Conservation (phyloP, 2,888 invertebrate species). For the Nudaria mundana region DNA sequence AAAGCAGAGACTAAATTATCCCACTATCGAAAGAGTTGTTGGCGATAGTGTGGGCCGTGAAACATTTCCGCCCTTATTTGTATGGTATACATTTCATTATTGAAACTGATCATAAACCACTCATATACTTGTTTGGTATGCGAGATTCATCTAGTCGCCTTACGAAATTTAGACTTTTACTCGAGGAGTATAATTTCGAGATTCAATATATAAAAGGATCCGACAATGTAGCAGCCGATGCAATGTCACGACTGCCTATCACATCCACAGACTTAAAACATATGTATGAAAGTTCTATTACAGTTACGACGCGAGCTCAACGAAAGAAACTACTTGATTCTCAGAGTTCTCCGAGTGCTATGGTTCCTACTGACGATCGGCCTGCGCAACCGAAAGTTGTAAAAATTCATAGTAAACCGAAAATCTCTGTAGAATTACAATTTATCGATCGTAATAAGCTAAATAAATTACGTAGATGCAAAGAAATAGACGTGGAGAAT, state of each 20-base stretch:
- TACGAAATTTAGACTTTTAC: neutral
- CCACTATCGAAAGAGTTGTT: neutral
- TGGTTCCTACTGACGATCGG: neutral
- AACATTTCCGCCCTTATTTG: neutral
- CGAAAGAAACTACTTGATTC: too few relatives aligned
- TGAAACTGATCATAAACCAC: neutral
- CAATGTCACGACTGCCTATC: neutral
- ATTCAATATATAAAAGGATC: too few relatives aligned
- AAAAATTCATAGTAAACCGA: too few relatives aligned
- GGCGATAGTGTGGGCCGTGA: neutral
- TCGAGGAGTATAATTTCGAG: neutral
- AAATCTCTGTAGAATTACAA: too few relatives aligned
- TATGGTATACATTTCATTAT: neutral
- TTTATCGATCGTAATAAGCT: too few relatives aligned
- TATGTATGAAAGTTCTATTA: neutral
- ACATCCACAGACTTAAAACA: neutral
- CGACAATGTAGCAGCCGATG: neutral
- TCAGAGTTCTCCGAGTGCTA: neutral
- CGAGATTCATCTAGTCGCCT: neutral
- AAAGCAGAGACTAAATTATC: too few relatives aligned
- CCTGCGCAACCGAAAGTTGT: slow-evolving; percentile 1
- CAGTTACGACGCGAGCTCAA: neutral
- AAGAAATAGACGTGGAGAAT: too few relatives aligned
- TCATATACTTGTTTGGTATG: neutral
- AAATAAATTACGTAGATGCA: too few relatives aligned